These are phyloP conservation scores for Aphrocallistes beatrix DNA, from an alignment of 37 sponge, comb jelly and placozoan genomes.

Conservation along the genomic window DNA sequence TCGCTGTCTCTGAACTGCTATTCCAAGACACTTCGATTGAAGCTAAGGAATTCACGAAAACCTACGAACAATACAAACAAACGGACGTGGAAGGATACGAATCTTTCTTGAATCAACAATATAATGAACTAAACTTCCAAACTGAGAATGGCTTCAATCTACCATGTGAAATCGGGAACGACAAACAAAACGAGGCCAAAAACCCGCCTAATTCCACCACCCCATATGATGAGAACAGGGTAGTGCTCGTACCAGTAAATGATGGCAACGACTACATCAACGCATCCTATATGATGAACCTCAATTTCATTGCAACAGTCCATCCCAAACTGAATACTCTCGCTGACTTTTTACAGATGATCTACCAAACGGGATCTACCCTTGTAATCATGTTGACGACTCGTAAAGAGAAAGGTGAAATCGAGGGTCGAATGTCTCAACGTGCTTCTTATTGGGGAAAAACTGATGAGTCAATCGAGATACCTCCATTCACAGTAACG, in stretches of 20 bases:
- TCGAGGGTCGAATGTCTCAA: not conserved
- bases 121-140: not conserved
- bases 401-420: not conserved
- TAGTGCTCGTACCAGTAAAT: not conserved
- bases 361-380: not conserved
- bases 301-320: not conserved
- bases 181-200: not conserved
- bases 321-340: not conserved
- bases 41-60: not conserved
- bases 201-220: not conserved
- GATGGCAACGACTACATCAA: not conserved
- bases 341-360: not conserved
- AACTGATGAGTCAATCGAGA: not conserved
- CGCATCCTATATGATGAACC: not conserved
- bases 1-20: not conserved
- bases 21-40: not conserved
- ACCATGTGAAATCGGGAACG: not conserved
- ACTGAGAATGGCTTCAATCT: not conserved
- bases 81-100: conserved; percentile 8
- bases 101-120: not conserved
- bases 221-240: not conserved
- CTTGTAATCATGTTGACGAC: not conserved
- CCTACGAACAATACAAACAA: not conserved
- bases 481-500: not conserved
- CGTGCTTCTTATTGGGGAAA: not conserved